Percentiles rank a stretch among this genome's conserved stretches.
Conservation (phyloP, 2,888 invertebrate species). For the Eristalis tenax region DNA sequence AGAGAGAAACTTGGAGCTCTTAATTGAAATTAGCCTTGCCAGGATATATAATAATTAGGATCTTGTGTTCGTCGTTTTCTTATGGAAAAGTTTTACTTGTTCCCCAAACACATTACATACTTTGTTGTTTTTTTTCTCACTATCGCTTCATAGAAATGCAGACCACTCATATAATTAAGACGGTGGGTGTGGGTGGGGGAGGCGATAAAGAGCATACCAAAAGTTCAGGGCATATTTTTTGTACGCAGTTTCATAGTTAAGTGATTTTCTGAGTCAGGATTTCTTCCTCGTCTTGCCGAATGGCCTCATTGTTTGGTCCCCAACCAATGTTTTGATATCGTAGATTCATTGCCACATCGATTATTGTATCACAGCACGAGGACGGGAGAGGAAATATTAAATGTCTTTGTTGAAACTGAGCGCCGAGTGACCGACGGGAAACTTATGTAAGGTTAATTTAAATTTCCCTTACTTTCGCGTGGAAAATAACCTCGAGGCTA, state of each 20-base stretch:
- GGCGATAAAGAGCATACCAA: background rate
- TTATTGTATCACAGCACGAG: background rate
- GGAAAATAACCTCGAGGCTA: background rate
- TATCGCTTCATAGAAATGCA: background rate
- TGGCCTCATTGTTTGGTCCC: slow-evolving; percentile 29
- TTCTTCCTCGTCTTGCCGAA: slow-evolving; percentile 27
- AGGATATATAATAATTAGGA: slow-evolving; percentile 52
- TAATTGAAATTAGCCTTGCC: slow-evolving; percentile 54
- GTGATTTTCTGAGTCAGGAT: slow-evolving; percentile 39
- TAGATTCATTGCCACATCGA: background rate
- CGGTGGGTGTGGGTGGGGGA: background rate
- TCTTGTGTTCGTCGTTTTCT: slow-evolving; percentile 37
- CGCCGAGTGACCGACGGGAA: background rate
- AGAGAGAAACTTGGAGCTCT: background rate
- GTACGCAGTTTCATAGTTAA: slow-evolving; percentile 40
- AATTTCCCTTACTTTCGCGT: background rate
- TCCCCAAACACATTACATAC: slow-evolving; percentile 40
- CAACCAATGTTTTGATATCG: slow-evolving; percentile 12
- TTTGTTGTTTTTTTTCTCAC: slow-evolving; percentile 9
- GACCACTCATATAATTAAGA: slow-evolving; percentile 14
- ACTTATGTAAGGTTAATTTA: background rate
- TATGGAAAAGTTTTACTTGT: slow-evolving; percentile 48
- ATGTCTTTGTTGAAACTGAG: background rate
- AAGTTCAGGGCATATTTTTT: slow-evolving; percentile 12
- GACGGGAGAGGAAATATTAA: background rate